A percentile compares a stretch with the other conserved stretches of the same genome.
These are phyloP conservation scores for Eumeta japonica DNA, from an alignment of 1,140 invertebrate genomes.

Conservation along the genomic window DNA sequence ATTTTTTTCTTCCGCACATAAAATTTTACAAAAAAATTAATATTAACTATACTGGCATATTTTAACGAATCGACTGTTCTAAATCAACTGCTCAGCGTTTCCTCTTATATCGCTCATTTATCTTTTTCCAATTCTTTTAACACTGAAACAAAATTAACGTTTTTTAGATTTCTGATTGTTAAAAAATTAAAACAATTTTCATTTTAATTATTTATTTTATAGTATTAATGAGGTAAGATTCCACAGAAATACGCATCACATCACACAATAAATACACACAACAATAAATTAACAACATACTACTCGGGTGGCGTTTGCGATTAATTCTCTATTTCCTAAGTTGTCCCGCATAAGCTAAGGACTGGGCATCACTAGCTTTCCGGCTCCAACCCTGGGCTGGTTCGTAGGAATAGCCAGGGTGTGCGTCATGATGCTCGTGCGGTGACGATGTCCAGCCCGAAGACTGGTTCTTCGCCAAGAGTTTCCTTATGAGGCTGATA, in stretches of 20 bases:
- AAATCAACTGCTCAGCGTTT: too few species aligned
- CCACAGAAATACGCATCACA: neutral
- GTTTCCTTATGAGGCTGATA: conserved; percentile 73
- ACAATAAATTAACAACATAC: conserved; percentile 29
- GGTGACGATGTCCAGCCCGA: conserved; percentile 17
- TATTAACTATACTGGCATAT: too few species aligned
- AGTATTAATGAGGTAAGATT: conserved; percentile 38
- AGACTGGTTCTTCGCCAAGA: conserved; percentile 38
- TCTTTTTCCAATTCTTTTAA: too few species aligned
- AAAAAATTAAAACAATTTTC: too few species aligned
- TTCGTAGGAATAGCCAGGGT: conserved; percentile 44
- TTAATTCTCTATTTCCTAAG: conserved; percentile 16
- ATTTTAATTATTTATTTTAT: conserved; percentile 15
- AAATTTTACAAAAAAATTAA: too few species aligned
- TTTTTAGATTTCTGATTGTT: too few species aligned
- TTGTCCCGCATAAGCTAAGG: conserved; percentile 66
- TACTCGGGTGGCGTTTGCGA: conserved; percentile 21
- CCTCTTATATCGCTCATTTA: too few species aligned
- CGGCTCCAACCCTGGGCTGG: conserved; percentile 58
- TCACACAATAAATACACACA: conserved; percentile 13
- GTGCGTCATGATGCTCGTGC: conserved; percentile 38
- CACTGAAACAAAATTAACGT: too few species aligned
- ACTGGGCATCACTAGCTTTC: conserved; percentile 57
- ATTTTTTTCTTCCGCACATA: too few species aligned
- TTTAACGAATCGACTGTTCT: too few species aligned